phyloP scores from a whole-genome alignment of 2,797 vertebrate genomes.

The Caiman crocodilus region DNA sequence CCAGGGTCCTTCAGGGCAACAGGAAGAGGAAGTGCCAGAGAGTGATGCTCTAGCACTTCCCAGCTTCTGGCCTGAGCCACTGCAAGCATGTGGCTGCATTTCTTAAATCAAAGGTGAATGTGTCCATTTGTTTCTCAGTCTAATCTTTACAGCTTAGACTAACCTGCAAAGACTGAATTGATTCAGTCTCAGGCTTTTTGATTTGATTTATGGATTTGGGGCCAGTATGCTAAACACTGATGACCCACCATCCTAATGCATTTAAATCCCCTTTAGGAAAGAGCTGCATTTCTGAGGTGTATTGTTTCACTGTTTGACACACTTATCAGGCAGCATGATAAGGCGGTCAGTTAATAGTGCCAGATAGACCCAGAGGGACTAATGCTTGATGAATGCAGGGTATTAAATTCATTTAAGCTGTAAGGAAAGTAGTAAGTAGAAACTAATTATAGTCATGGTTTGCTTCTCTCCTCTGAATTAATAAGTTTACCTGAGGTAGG shows the following conservation, averaged over 20 bases:
- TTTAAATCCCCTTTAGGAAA: slow-evolving; percentile 1
- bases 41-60: too few relatives aligned
- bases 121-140: too few relatives aligned
- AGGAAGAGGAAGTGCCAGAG: too few relatives aligned
- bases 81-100: too few relatives aligned
- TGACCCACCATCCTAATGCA: not conserved
- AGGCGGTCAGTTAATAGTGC: not conserved
- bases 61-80: too few relatives aligned
- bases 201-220: not conserved
- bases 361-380: not conserved
- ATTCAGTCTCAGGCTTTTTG: too few relatives aligned
- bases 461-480: not conserved
- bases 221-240: not conserved
- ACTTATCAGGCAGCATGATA: not conserved
- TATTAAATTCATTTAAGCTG: not conserved
- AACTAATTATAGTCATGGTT: not conserved
- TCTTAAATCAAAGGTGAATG: too few relatives aligned
- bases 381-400: accelerated
- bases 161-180: too few relatives aligned
- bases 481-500: not conserved
- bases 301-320: not conserved
- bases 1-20: too few relatives aligned
- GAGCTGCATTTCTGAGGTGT: not conserved
- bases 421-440: not conserved
- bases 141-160: too few relatives aligned